Evolutionary conservation across 2,113 vertebrate species (phyloP).

Genomic region (Colaptes auratus): DNA sequence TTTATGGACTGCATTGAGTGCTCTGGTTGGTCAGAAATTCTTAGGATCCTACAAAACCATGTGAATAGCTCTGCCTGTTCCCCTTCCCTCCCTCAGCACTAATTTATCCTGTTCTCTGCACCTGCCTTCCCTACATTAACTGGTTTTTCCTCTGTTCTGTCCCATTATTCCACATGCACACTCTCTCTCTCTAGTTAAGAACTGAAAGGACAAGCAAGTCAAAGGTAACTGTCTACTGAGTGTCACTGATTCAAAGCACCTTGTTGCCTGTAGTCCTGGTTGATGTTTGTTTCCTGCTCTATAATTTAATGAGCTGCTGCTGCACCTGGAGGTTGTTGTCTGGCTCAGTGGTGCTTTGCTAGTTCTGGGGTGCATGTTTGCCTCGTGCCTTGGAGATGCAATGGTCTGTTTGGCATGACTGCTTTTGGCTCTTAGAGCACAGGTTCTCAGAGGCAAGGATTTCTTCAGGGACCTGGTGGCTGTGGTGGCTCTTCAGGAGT

Average conservation of each 20-base stretch:
- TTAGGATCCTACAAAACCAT: conserved; percentile 51
- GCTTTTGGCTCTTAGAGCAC: not conserved
- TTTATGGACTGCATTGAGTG: conserved; percentile 2
- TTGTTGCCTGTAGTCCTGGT: conserved; percentile 4
- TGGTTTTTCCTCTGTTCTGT: conserved; percentile 74
- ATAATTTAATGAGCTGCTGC: not conserved
- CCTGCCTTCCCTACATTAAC: conserved; percentile 75
- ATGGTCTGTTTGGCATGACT: conserved; percentile 5
- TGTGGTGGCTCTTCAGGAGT: not conserved
- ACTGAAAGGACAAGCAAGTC: conserved; percentile 88
- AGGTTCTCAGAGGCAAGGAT: not conserved
- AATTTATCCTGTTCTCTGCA: conserved; percentile 43
- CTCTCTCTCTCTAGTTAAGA: conserved; percentile 91
- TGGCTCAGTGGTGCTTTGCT: not conserved
- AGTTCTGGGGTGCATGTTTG: conserved; percentile 28
- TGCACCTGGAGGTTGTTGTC: not conserved
- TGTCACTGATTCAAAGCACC: not conserved
- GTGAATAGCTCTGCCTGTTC: conserved; percentile 8
- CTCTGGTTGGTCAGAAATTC: conserved; percentile 69
- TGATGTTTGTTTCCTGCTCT: not conserved
- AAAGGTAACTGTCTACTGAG: conserved; percentile 85
- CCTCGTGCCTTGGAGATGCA: not conserved
- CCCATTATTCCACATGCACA: conserved; percentile 81
- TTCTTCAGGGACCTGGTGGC: not conserved
- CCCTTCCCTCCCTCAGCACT: conserved; percentile 1